Evolutionary conservation across 2,888 invertebrate genomes (phyloP).

Genomic region (Galerucella nymphaeae): DNA sequence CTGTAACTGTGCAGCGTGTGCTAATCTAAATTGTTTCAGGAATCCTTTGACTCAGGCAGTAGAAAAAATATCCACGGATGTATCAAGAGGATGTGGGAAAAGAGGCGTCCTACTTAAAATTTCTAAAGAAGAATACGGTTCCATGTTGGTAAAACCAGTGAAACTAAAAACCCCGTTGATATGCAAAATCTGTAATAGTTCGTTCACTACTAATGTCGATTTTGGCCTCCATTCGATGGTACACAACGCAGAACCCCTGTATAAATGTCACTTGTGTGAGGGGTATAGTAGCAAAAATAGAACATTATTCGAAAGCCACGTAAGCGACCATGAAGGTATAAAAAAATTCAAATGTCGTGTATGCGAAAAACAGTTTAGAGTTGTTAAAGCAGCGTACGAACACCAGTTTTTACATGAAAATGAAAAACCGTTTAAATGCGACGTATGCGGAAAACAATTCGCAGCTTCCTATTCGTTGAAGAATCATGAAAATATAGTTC

Average conservation of each 20-base stretch:
- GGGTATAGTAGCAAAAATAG: constrained; percentile 49
- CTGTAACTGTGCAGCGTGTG: not conserved
- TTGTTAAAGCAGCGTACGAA: not conserved
- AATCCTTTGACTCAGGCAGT: not conserved
- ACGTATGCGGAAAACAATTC: not conserved
- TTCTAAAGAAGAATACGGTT: not conserved
- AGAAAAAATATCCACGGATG: not conserved
- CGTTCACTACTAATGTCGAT: constrained; percentile 42
- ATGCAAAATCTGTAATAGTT: constrained; percentile 70
- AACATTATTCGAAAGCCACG: not conserved
- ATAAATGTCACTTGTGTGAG: constrained; percentile 14
- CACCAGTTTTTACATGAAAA: not conserved
- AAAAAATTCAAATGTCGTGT: constrained; percentile 56
- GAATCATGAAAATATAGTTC: constrained; percentile 58
- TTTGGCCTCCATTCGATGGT: constrained; percentile 66
- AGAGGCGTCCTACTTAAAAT: not conserved
- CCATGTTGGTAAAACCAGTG: constrained; percentile 3
- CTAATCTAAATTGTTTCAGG: not conserved
- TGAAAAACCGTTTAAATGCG: not conserved
- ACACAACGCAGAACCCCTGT: not conserved
- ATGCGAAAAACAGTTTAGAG: constrained; percentile 49
- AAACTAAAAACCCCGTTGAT: constrained; percentile 54
- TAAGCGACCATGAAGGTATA: constrained; percentile 1
- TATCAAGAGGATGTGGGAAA: not conserved
- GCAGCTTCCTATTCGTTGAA: not conserved